These are phyloP conservation scores for Asteroscopus sphinx DNA, from an alignment of 2,888 invertebrate genomes.

Conservation along the genomic window DNA sequence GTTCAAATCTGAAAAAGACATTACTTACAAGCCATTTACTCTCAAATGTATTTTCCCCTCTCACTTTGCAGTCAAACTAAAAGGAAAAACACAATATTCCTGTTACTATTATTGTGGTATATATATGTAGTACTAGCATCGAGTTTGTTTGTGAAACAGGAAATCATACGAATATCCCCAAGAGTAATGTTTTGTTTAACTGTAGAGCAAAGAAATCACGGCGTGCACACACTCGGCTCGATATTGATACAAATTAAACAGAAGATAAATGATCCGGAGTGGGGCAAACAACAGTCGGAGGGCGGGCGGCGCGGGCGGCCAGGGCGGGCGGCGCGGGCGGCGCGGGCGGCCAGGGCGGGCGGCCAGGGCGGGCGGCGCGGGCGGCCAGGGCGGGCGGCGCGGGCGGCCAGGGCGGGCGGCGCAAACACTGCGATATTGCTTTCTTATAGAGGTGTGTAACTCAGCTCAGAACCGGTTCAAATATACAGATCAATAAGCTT, in stretches of 20 bases:
- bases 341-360: no score
- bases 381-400: no score
- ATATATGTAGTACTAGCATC: no score
- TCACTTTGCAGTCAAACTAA: background rate
- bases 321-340: no score
- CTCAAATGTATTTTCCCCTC: background rate
- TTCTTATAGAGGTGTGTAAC: no score
- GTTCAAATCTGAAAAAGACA: no score
- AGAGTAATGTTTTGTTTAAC: slow-evolving; percentile 4
- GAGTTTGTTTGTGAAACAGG: slow-evolving; percentile 3
- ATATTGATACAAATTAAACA: slow-evolving; percentile 38
- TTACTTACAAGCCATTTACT: no score
- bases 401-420: slow-evolving; percentile 2
- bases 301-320: no score
- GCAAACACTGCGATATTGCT: slow-evolving; percentile 36
- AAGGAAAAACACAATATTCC: slow-evolving; percentile 1
- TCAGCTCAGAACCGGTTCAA: no score
- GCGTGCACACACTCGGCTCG: slow-evolving; percentile 6
- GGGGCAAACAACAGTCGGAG: slow-evolving; percentile 28
- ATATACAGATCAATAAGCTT: no score
- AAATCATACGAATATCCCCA: slow-evolving; percentile 4
- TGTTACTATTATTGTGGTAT: slow-evolving; percentile 3
- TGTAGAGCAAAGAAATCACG: slow-evolving; percentile 17
- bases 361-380: no score
- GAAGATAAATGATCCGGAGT: slow-evolving; percentile 32